These are phyloP conservation scores for Taenioides sp. DNA, from an alignment of 2,797 vertebrate genomes.

Conservation along the genomic window DNA sequence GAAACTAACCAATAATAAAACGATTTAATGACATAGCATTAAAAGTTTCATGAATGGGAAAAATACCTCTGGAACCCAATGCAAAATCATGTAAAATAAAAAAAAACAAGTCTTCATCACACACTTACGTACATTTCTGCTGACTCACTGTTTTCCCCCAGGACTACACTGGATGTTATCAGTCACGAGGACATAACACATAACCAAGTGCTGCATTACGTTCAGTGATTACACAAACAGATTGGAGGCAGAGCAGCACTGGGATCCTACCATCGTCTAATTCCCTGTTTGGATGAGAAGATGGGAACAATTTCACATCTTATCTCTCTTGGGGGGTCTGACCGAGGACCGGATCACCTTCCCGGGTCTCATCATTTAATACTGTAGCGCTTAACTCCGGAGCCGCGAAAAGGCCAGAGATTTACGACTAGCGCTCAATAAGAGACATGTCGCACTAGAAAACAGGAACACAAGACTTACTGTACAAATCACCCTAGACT, in stretches of 20 bases:
- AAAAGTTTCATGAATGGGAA: no score
- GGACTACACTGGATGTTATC: slow-evolving; percentile 30
- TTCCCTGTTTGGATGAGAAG: slow-evolving; percentile 61
- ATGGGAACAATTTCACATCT: slow-evolving; percentile 66
- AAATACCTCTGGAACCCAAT: background rate
- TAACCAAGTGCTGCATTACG: slow-evolving; percentile 45
- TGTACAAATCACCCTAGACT: slow-evolving; percentile 33
- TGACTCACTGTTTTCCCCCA: slow-evolving; percentile 27
- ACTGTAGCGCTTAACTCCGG: slow-evolving; percentile 58
- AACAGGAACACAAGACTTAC: slow-evolving; percentile 17
- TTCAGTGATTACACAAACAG: slow-evolving; percentile 39
- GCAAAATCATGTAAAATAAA: background rate
- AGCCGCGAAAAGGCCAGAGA: slow-evolving; percentile 62
- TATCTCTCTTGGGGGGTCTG: slow-evolving; percentile 44
- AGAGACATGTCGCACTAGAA: slow-evolving; percentile 31
- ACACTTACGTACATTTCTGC: background rate
- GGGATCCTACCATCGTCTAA: slow-evolving; percentile 51
- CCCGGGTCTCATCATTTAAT: slow-evolving; percentile 66
- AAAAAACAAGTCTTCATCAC: background rate
- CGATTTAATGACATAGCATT: no score
- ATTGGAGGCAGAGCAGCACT: slow-evolving; percentile 41
- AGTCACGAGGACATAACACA: slow-evolving; percentile 36
- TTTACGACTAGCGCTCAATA: slow-evolving; percentile 59
- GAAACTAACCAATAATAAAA: no score
- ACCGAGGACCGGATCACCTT: slow-evolving; percentile 58